A percentile compares a stretch with the other conserved stretches of the same genome.
Evolutionary conservation across 2,888 invertebrate genomes (phyloP).

Genomic region (Dioctria linearis): DNA sequence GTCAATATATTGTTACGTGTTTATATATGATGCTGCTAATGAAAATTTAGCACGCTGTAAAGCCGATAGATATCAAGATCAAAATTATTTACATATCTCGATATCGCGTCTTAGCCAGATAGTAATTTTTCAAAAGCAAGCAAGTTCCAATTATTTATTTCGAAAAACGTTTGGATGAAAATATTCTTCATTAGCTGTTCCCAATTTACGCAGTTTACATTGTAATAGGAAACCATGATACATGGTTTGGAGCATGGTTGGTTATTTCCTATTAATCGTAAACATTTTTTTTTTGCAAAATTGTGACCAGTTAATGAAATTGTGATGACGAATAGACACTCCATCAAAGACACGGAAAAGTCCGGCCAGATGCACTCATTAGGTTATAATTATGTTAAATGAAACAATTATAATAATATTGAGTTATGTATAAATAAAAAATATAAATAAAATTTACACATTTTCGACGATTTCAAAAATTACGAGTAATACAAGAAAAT

Average conservation of each 20-base stretch:
- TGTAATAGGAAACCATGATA: not conserved
- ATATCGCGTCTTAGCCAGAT: not conserved
- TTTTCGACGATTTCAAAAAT: not conserved
- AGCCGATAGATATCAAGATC: not conserved
- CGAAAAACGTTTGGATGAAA: not conserved
- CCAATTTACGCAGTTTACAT: conserved; percentile 50
- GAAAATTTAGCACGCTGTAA: not conserved
- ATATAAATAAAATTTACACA: not conserved
- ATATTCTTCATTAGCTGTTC: conserved; percentile 57
- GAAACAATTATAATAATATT: conserved; percentile 60
- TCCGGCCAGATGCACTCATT: conserved; percentile 70
- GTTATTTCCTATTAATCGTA: not conserved
- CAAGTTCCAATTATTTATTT: not conserved
- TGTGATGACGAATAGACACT: conserved; percentile 52
- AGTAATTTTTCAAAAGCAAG: not conserved
- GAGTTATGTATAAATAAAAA: conserved; percentile 50
- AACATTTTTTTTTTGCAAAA: conserved; percentile 19
- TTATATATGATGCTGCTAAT: not conserved
- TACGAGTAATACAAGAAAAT: not conserved
- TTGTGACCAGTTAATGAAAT: conserved; percentile 59
- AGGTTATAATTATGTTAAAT: conserved; percentile 52
- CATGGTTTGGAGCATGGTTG: not conserved
- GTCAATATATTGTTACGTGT: not conserved
- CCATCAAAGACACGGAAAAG: conserved; percentile 71
- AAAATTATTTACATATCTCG: too few relatives aligned